Percentiles rank a stretch among this genome's conserved stretches.
Evolutionary conservation across 2,888 invertebrate species (phyloP).

Genomic region (Platynereis dumerilii): DNA sequence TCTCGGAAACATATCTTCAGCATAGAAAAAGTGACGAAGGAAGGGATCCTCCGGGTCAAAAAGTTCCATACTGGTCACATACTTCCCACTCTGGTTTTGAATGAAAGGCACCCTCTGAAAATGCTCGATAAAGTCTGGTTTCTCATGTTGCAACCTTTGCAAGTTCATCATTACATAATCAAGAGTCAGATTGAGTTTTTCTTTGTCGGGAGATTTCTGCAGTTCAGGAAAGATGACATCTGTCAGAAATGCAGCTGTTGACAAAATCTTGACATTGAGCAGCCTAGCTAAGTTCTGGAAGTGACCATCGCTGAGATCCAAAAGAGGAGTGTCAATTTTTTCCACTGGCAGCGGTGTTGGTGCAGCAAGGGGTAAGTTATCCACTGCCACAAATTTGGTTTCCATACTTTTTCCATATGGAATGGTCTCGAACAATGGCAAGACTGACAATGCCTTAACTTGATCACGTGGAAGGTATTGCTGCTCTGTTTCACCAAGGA

Average conservation of each 20-base stretch:
- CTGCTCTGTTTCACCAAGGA: too few relatives aligned
- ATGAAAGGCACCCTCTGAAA: conserved; percentile 34
- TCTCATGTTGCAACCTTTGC: conserved; percentile 20
- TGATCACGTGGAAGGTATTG: neutral
- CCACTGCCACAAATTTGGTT: conserved; percentile 23
- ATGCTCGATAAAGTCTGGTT: conserved; percentile 21
- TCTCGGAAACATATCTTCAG: conserved; percentile 38
- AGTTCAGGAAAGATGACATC: conserved; percentile 26
- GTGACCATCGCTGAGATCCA: conserved; percentile 22
- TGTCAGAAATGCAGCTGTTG: conserved; percentile 17
- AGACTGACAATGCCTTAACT: conserved; percentile 17
- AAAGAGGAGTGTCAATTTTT: conserved; percentile 7
- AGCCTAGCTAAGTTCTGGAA: conserved; percentile 20
- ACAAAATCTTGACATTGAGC: conserved; percentile 25
- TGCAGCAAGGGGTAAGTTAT: conserved; percentile 24
- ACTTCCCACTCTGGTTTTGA: conserved; percentile 10
- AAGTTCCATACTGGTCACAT: conserved; percentile 29
- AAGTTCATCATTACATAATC: conserved; percentile 31
- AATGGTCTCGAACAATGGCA: conserved; percentile 30
- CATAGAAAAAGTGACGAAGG: conserved; percentile 31
- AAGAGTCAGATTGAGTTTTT: conserved; percentile 23
- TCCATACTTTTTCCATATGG: neutral
- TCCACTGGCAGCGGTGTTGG: conserved; percentile 19
- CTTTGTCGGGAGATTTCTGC: neutral
- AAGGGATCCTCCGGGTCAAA: conserved; percentile 37